These are phyloP conservation scores for Aphodius sticticus DNA, from an alignment of 2,888 invertebrate species.

Conservation along the genomic window DNA sequence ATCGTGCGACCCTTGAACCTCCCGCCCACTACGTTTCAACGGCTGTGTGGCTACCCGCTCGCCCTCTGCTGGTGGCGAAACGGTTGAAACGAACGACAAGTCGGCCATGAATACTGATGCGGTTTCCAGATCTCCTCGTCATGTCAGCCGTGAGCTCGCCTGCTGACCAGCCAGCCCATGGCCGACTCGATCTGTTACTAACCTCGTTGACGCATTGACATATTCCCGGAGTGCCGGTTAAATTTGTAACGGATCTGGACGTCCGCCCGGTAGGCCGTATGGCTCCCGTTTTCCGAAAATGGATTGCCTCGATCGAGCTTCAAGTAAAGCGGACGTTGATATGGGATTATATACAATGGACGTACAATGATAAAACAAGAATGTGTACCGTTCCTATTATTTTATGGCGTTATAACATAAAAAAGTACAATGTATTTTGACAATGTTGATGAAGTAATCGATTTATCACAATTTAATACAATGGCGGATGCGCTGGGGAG, in stretches of 20 bases:
- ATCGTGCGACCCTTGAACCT: neutral
- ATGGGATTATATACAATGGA: neutral
- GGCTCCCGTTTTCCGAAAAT: constrained; percentile 17
- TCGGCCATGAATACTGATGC: constrained; percentile 56
- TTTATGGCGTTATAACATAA: too few relatives aligned
- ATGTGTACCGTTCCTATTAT: neutral
- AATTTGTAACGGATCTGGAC: constrained; percentile 37
- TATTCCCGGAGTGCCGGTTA: constrained; percentile 42
- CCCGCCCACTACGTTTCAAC: neutral
- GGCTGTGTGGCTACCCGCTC: neutral
- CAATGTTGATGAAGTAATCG: too few relatives aligned
- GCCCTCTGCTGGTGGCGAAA: constrained; percentile 5
- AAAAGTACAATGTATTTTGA: too few relatives aligned
- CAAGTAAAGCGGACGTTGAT: constrained; percentile 10
- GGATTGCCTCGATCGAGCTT: constrained; percentile 19
- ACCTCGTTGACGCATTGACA: constrained; percentile 48
- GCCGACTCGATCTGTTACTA: constrained; percentile 49
- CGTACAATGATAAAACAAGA: neutral
- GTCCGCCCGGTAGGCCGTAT: constrained; percentile 26
- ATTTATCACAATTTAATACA: too few relatives aligned
- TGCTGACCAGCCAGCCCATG: constrained; percentile 4
- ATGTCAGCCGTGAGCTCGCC: constrained; percentile 6
- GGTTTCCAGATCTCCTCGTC: constrained; percentile 42
- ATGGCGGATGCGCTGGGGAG: too few relatives aligned
- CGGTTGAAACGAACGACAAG: constrained; percentile 49